Conservation (phyloP, 1,140 invertebrate genomes). For the Bombus sibiricus region DNA sequence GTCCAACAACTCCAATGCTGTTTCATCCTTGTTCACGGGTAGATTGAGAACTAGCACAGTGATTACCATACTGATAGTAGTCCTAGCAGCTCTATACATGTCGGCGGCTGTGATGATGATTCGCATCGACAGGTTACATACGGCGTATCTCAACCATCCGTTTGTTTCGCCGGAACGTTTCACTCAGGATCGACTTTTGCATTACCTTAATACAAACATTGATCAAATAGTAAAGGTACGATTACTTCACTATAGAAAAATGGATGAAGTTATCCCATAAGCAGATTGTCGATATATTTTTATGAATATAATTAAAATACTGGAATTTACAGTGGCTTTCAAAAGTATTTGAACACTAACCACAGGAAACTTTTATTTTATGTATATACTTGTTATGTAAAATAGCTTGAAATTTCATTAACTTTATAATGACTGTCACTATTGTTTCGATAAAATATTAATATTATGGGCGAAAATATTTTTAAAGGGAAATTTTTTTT, state of each 20-base stretch:
- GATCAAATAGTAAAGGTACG: constrained; percentile 80
- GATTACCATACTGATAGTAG: constrained; percentile 70
- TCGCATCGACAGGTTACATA: constrained; percentile 78
- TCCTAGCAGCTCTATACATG: constrained; percentile 75
- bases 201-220: constrained; percentile 79
- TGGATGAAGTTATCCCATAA: too few species aligned
- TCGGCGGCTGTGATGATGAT: constrained; percentile 81
- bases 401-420: too few species aligned
- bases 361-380: too few species aligned
- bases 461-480: too few species aligned
- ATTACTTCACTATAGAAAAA: background rate
- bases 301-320: too few species aligned
- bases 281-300: too few species aligned
- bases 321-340: too few species aligned
- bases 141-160: constrained; percentile 79
- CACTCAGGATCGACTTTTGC: constrained; percentile 77
- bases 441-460: too few species aligned
- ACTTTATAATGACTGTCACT: too few species aligned
- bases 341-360: too few species aligned
- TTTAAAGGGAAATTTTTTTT: too few species aligned
- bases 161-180: constrained; percentile 77
- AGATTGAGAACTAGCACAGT: constrained; percentile 70
- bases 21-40: constrained; percentile 56
- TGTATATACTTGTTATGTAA: too few species aligned
- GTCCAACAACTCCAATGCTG: constrained; percentile 25